Evolutionary conservation across 2,888 invertebrate genomes (phyloP), one percentile per base, ranked within the genome.

Genomic region (Pterostichus madidus): DNA sequence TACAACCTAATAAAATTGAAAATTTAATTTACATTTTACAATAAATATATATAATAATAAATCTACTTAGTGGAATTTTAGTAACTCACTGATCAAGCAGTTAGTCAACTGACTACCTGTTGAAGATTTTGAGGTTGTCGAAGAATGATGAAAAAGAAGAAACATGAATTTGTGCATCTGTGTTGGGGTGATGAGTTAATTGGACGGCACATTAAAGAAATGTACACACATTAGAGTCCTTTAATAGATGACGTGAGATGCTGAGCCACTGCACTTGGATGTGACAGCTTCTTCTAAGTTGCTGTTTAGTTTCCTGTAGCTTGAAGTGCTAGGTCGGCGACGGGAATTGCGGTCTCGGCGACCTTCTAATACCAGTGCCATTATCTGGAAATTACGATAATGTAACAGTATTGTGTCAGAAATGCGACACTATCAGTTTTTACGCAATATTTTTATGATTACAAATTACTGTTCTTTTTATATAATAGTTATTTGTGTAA

Each of bases 211-310:
- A 82, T 73, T 59, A 17, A 71, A 79, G 11, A 84, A 81, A 68
- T 75, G 83, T 59, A 80, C 84, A 84, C 84, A 84, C 84, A 79
- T 84, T 81, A 84, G 84, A 68, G 78, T 84, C 32, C 53, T 75
- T 91, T 89, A 93, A 89, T 92, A 93, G 88, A 93, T 92, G 80
- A 92, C 91, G 87, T 92, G 91, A 49, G 91, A 91, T 49, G 91
- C 89, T 84, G 91, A 91, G 85, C 92, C 91, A 85, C 90, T 92
- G 85, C 92, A 91, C 49, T 91, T 90, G 0, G 93, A 93, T 4
- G 92, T 93, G 56, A 94, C 92, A 46, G 94, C 94, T 88, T 94
- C 94, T 88, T 94, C 94, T 83, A 94, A 89, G 86, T 93, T 94
- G 85, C 92, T 92, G 87, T 94, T 94, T 81, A 94, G 89, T 87